A percentile compares a stretch with the other conserved stretches of the same genome.
These are phyloP conservation scores for Marmota monax DNA, from an alignment of 2,113 vertebrate genomes.

Conservation along the genomic window DNA sequence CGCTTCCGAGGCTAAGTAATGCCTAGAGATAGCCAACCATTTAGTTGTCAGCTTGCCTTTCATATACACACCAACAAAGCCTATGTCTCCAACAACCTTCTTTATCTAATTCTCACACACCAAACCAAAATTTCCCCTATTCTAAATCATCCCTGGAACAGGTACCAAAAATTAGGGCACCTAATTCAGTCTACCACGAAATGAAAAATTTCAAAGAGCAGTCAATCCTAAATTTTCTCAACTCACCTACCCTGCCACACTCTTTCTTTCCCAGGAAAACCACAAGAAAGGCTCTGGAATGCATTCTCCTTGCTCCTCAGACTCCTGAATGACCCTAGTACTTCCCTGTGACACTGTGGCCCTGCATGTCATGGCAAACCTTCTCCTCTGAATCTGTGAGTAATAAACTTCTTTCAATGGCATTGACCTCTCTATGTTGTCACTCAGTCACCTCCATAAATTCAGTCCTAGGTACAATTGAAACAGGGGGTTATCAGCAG, in stretches of 20 bases:
- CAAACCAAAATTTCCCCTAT: background rate
- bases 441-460: background rate
- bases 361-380: background rate
- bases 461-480: background rate
- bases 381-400: background rate
- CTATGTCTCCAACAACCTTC: too few species aligned
- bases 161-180: too few species aligned
- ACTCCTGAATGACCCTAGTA: background rate
- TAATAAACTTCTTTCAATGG: background rate
- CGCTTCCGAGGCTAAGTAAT: background rate
- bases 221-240: background rate
- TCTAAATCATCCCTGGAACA: too few species aligned
- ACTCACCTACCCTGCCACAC: background rate
- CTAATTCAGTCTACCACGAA: background rate
- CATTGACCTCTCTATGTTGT: background rate
- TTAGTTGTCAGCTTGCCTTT: background rate
- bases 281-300: background rate
- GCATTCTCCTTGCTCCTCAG: background rate
- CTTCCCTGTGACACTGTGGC: background rate
- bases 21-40: background rate
- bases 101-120: background rate
- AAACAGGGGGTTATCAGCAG: background rate
- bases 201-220: background rate
- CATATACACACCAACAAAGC: background rate
- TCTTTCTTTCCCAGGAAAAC: background rate